Conservation (phyloP, 2,888 invertebrate genomes). For the Xestia c-nigrum region DNA sequence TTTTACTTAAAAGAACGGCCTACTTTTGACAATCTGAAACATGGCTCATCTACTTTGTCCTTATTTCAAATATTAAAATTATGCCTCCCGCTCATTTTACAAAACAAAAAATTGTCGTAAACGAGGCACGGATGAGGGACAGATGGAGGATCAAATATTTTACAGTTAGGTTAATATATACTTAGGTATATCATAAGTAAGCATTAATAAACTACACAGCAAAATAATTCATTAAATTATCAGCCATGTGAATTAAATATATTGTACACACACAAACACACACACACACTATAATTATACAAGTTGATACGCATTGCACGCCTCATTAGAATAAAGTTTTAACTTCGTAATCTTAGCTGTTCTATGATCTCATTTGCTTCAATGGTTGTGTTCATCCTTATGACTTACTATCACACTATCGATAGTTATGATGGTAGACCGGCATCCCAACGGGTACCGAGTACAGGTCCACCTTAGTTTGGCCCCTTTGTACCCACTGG, state of each 20-base stretch:
- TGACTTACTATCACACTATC: conserved; percentile 34
- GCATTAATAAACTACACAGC: neutral
- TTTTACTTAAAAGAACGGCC: no score
- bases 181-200: neutral
- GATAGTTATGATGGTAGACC: conserved; percentile 50
- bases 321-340: neutral
- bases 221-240: neutral
- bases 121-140: neutral
- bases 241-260: neutral
- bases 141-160: neutral
- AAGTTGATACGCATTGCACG: neutral
- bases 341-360: neutral
- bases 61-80: no score
- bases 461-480: conserved; percentile 66
- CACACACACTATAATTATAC: neutral
- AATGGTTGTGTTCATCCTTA: conserved; percentile 33
- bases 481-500: conserved; percentile 49
- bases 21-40: no score
- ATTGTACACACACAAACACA: neutral
- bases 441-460: conserved; percentile 40
- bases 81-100: no score
- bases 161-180: neutral
- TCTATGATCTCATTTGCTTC: neutral
- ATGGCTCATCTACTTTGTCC: no score
- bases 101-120: neutral